phyloP scores from a whole-genome alignment of 53 echinoderm and acorn worm genomes.

The Astropecten irregularis region DNA sequence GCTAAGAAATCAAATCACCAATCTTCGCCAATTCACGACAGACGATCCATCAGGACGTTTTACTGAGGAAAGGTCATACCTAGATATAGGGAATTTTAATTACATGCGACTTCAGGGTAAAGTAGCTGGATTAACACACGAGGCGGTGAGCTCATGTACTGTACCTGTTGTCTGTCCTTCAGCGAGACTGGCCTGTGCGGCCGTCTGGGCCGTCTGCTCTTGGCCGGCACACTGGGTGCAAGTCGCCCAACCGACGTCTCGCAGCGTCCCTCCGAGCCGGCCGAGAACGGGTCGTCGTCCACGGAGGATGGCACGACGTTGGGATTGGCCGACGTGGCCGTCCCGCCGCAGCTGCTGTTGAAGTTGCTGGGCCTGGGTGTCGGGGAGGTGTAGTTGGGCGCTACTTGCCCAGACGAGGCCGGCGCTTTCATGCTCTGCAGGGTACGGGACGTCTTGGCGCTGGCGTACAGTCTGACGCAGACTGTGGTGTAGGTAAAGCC shows the following conservation, averaged over 20 bases:
- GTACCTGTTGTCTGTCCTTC: slow-evolving; percentile 64
- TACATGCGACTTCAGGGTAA: too few relatives aligned
- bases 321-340: background rate
- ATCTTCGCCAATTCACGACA: too few relatives aligned
- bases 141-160: too few relatives aligned
- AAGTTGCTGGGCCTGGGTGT: background rate
- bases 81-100: too few relatives aligned
- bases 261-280: slow-evolving; percentile 17
- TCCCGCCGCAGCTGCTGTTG: background rate
- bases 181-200: slow-evolving; percentile 47
- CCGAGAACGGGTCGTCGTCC: slow-evolving; percentile 69
- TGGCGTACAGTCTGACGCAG: slow-evolving; percentile 26
- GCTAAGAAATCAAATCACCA: too few relatives aligned
- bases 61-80: too few relatives aligned
- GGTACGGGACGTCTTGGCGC: slow-evolving; percentile 29
- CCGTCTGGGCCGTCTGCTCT: background rate
- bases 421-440: slow-evolving; percentile 46
- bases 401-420: background rate
- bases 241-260: background rate
- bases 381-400: background rate
- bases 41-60: too few relatives aligned
- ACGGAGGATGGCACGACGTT: slow-evolving; percentile 14
- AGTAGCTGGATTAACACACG: too few relatives aligned
- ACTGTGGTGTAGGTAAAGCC: slow-evolving; percentile 47
- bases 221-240: background rate